Evolutionary conservation across 2,888 invertebrate genomes (phyloP).

Genomic region (Pristionchus exspectatus): DNA sequence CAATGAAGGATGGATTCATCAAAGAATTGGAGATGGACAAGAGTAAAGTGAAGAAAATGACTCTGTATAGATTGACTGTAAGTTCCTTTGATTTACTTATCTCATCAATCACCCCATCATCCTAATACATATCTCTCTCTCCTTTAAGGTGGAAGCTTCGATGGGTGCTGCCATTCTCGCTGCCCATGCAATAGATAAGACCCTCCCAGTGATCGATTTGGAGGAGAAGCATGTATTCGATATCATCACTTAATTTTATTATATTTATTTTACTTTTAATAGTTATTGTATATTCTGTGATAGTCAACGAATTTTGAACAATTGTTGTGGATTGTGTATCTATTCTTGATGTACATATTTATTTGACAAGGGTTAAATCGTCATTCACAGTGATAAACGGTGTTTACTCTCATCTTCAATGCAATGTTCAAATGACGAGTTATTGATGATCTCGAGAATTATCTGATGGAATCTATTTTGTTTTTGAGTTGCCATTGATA

Average conservation of each 20-base stretch:
- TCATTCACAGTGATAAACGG: conserved; percentile 16
- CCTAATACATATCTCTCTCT: neutral
- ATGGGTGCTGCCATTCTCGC: conserved; percentile 43
- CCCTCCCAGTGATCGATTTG: neutral
- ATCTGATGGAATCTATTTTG: neutral
- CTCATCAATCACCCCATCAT: neutral
- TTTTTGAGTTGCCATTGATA: neutral
- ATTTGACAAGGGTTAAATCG: neutral
- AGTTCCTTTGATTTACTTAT: neutral
- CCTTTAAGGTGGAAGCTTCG: conserved; percentile 31
- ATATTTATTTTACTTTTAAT: neutral
- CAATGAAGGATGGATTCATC: conserved; percentile 62
- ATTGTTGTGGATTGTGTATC: neutral
- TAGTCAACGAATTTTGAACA: neutral
- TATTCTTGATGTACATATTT: neutral
- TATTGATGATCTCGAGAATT: neutral
- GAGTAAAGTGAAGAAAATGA: conserved; percentile 40
- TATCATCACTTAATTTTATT: neutral
- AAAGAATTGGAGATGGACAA: conserved; percentile 52
- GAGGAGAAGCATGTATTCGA: conserved; percentile 7
- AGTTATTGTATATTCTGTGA: neutral
- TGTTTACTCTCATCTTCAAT: neutral
- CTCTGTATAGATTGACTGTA: conserved; percentile 29
- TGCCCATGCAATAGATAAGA: neutral
- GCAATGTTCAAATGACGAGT: conserved; percentile 7